Evolutionary conservation across 53 echinoderm and acorn worm genomes (phyloP).

Genomic region (Echinarachnius parma): DNA sequence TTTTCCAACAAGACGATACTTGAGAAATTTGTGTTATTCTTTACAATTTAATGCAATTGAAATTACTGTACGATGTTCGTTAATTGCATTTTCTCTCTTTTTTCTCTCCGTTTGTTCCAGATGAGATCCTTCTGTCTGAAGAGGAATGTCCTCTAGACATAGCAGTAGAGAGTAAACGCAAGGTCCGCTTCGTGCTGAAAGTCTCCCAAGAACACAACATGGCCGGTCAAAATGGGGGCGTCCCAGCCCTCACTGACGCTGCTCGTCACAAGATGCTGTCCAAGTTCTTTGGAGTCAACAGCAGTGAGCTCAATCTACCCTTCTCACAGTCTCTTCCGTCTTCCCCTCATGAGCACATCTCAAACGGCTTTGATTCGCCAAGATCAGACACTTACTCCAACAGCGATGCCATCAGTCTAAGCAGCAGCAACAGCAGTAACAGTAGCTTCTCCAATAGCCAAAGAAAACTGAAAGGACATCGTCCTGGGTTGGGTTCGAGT

Average conservation of each 20-base stretch:
- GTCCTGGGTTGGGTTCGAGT: slow-evolving; percentile 12
- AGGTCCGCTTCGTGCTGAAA: slow-evolving; percentile 65
- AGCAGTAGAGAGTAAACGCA: slow-evolving; percentile 68
- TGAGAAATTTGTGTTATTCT: too few relatives aligned
- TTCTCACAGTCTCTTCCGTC: slow-evolving; percentile 51
- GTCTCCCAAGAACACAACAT: slow-evolving; percentile 12
- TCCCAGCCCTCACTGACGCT: slow-evolving; percentile 1
- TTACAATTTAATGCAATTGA: too few relatives aligned
- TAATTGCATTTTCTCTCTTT: neutral
- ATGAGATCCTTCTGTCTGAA: slow-evolving; percentile 81
- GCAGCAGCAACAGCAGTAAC: slow-evolving; percentile 68
- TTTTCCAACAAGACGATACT: too few relatives aligned
- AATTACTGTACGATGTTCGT: too few relatives aligned
- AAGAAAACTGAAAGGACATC: slow-evolving; percentile 23
- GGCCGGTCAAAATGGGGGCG: slow-evolving; percentile 28
- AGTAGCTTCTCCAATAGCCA: slow-evolving; percentile 50
- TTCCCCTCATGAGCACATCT: slow-evolving; percentile 12
- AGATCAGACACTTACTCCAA: slow-evolving; percentile 33
- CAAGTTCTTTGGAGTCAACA: slow-evolving; percentile 82
- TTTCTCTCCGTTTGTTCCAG: slow-evolving; percentile 55
- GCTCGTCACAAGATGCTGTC: slow-evolving; percentile 68
- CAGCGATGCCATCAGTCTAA: slow-evolving; percentile 63
- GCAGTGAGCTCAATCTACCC: slow-evolving; percentile 65
- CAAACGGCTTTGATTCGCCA: slow-evolving; percentile 37
- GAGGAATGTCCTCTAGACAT: slow-evolving; percentile 88